A percentile compares a stretch with the other conserved stretches of the same genome.
Evolutionary conservation across 2,888 invertebrate species (phyloP).

Genomic region (Tribolium freemani): DNA sequence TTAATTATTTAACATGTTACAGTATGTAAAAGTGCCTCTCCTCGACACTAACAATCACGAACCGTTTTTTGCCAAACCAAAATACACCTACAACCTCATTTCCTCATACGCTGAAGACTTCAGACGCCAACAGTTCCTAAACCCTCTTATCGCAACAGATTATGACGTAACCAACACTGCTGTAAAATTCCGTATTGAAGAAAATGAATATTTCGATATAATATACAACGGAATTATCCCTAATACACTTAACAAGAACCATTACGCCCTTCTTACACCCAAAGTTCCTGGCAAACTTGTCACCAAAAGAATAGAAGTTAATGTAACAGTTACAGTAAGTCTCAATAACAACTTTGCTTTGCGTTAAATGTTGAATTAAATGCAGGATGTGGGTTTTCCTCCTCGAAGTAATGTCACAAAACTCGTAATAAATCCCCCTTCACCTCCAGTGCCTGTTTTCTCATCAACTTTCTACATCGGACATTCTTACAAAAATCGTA

Average conservation of each 20-base stretch:
- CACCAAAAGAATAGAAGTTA: background rate
- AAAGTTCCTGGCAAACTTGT: background rate
- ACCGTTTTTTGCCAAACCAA: slow-evolving; percentile 8
- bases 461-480: background rate
- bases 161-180: slow-evolving; percentile 12
- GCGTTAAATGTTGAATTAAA: no score
- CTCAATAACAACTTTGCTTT: no score
- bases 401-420: background rate
- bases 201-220: slow-evolving; percentile 9
- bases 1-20: background rate
- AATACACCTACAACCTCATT: slow-evolving; percentile 10
- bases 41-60: slow-evolving; percentile 9
- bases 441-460: slow-evolving; percentile 2
- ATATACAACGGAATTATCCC: slow-evolving; percentile 5
- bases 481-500: slow-evolving; percentile 1
- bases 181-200: background rate
- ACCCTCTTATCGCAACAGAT: slow-evolving; percentile 2
- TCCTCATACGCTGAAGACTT: slow-evolving; percentile 8
- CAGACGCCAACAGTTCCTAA: background rate
- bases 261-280: background rate
- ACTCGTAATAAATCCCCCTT: slow-evolving; percentile 5
- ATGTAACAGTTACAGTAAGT: slow-evolving; percentile 2
- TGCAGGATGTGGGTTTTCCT: slow-evolving; percentile 6
- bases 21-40: background rate
- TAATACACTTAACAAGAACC: background rate